phyloP scores from a whole-genome alignment of 2,113 vertebrate genomes.

The Dipodomys merriami region DNA sequence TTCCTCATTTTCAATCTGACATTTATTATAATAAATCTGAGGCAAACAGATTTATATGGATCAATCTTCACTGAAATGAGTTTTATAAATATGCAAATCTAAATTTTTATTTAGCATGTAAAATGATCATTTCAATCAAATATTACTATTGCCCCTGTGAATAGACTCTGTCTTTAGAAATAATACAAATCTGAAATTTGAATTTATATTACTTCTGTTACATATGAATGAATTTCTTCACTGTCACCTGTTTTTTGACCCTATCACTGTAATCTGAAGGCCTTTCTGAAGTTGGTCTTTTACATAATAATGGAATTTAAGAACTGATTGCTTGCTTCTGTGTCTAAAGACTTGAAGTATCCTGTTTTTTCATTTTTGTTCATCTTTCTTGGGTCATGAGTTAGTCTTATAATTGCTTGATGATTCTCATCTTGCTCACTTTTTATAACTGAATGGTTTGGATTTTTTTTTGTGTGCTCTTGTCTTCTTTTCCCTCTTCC shows the following conservation, averaged over 20 bases:
- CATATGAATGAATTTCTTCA: conserved; percentile 15
- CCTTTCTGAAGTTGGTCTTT: conserved; percentile 22
- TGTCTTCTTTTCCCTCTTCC: background rate
- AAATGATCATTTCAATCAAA: conserved; percentile 28
- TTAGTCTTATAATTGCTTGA: background rate
- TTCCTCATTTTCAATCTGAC: background rate
- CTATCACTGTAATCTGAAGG: background rate
- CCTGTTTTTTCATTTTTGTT: conserved; percentile 19
- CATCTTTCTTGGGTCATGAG: background rate
- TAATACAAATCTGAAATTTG: conserved; percentile 25
- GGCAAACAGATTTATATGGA: conserved; percentile 4
- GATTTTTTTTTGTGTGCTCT: conserved; percentile 6
- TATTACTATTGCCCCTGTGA: conserved; percentile 13
- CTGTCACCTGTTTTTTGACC: conserved; percentile 27
- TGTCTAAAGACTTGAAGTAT: conserved; percentile 4
- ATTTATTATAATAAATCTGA: conserved; percentile 32
- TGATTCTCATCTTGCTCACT: background rate
- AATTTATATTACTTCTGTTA: conserved; percentile 53
- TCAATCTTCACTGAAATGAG: conserved; percentile 32
- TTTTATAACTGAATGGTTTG: background rate
- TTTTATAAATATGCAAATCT: background rate
- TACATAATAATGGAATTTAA: background rate
- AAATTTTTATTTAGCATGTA: conserved; percentile 1
- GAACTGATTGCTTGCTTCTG: conserved; percentile 19
- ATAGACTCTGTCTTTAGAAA: conserved; percentile 46